Percentiles rank a stretch among this genome's conserved stretches.
phyloP scores from a whole-genome alignment of 2,888 invertebrate species.

The Molanna angustata region DNA sequence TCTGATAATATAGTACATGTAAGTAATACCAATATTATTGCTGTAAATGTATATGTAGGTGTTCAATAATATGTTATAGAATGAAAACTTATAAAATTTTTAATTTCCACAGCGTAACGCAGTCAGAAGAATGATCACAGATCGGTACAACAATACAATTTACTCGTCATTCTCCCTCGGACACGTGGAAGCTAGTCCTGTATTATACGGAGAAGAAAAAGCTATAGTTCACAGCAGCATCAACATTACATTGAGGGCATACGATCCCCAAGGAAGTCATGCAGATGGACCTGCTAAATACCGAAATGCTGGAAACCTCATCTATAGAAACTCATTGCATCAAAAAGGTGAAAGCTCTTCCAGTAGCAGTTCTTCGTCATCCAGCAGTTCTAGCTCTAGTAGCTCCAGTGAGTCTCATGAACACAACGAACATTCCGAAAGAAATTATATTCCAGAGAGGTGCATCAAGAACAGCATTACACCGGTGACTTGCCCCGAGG shows the following conservation, averaged over 20 bases:
- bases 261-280: conserved; percentile 28
- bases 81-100: no score
- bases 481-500: no score
- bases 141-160: conserved; percentile 46
- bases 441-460: no score
- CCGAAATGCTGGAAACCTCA: conserved; percentile 41
- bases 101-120: conserved; percentile 47
- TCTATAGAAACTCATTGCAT: conserved; percentile 36
- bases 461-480: no score
- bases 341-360: conserved; percentile 19
- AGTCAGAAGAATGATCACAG: conserved; percentile 46
- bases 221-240: conserved; percentile 51
- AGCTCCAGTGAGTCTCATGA: no score
- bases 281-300: conserved; percentile 32
- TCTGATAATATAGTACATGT: conserved; percentile 55
- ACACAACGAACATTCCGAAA: no score
- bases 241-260: conserved; percentile 46
- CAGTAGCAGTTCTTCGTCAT: conserved; percentile 24
- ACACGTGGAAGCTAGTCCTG: conserved; percentile 48
- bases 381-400: conserved; percentile 25
- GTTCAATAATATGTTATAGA: no score
- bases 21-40: conserved; percentile 35
- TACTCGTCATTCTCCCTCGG: conserved; percentile 53
- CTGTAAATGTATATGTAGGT: no score
- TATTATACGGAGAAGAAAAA: conserved; percentile 45